Conservation (phyloP, 2,888 invertebrate species). For the Perithous albicinctus region DNA sequence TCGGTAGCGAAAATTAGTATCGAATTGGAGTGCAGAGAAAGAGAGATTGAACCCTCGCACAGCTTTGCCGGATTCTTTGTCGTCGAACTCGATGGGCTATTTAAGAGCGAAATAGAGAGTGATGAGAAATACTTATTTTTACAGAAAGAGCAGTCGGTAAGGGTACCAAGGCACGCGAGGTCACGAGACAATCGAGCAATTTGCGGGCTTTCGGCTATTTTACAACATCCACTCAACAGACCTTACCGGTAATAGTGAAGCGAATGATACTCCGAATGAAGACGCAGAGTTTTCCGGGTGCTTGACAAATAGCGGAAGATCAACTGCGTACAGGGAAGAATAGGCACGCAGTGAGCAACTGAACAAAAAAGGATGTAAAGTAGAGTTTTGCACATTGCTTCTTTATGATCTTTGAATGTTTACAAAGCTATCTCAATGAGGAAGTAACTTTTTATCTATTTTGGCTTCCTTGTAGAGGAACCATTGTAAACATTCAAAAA, state of each 20-base stretch:
- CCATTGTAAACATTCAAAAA: no score
- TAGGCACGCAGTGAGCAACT: background rate
- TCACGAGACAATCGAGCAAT: slow-evolving; percentile 50
- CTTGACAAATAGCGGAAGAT: background rate
- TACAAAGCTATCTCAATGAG: no score
- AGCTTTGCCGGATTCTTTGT: slow-evolving; percentile 37
- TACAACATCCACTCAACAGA: background rate
- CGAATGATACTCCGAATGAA: background rate
- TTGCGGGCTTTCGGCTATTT: slow-evolving; percentile 27
- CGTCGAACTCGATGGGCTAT: slow-evolving; percentile 59
- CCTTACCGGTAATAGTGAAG: background rate
- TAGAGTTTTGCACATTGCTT: no score
- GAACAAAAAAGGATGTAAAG: no score
- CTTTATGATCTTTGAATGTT: no score
- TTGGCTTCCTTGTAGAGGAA: no score
- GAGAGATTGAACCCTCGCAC: background rate
- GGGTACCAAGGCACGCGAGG: slow-evolving; percentile 21
- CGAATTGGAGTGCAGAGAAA: slow-evolving; percentile 72
- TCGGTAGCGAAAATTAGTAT: slow-evolving; percentile 81
- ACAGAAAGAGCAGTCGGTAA: background rate
- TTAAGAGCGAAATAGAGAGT: slow-evolving; percentile 11
- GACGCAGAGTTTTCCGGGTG: background rate
- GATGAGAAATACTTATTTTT: slow-evolving; percentile 21
- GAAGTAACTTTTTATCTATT: no score
- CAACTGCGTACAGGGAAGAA: no score